Percentiles rank a stretch among this genome's conserved stretches.
phyloP scores from a whole-genome alignment of 2,113 vertebrate genomes.

The Eublepharis macularius region DNA sequence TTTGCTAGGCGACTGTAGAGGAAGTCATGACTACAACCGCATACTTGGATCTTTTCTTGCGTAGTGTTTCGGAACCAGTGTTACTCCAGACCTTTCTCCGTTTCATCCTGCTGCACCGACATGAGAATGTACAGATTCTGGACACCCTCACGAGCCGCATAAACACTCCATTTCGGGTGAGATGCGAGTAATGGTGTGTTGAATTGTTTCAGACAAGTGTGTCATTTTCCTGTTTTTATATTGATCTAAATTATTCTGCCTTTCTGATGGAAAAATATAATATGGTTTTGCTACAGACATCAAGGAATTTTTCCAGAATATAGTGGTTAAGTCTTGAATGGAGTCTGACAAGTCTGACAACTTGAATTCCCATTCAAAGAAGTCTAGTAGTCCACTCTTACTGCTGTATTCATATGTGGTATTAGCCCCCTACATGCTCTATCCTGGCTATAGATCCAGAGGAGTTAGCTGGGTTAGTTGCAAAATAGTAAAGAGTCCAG shows the following conservation, averaged over 20 bases:
- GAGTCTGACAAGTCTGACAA: no score
- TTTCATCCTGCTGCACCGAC: slow-evolving; percentile 90
- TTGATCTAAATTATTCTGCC: neutral
- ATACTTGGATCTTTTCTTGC: slow-evolving; percentile 92
- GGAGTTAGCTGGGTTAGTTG: no score
- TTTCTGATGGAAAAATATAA: neutral
- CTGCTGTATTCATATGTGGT: neutral
- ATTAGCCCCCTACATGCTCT: neutral
- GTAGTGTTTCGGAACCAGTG: slow-evolving; percentile 88
- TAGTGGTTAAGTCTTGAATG: no score
- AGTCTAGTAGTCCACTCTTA: neutral
- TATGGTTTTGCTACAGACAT: neutral
- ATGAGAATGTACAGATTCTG: slow-evolving; percentile 91
- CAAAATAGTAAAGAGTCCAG: no score
- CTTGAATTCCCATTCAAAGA: neutral
- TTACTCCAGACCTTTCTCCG: slow-evolving; percentile 94
- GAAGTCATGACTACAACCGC: slow-evolving; percentile 98
- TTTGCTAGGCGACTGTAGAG: slow-evolving; percentile 87
- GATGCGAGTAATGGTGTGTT: neutral
- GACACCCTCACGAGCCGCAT: slow-evolving; percentile 95
- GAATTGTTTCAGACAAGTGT: neutral
- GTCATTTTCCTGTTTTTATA: neutral
- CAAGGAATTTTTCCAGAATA: no score
- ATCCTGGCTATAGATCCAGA: neutral
- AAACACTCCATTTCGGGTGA: slow-evolving; percentile 96